Percentiles rank a stretch among this genome's conserved stretches.
Conservation (phyloP, 2,888 invertebrate genomes). For the Rhamnusium bicolor region DNA sequence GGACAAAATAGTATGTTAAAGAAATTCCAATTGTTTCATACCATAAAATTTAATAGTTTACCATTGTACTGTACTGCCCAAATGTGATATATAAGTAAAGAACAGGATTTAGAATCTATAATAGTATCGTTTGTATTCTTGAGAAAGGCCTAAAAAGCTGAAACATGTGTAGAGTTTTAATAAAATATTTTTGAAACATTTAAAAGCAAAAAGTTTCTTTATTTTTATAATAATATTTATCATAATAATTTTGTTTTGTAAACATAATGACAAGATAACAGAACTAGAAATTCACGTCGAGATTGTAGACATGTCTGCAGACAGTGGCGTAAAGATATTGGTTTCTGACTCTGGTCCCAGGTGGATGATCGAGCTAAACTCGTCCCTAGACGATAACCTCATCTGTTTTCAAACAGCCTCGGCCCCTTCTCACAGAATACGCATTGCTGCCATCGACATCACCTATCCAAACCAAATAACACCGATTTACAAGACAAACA, state of each 20-base stretch:
- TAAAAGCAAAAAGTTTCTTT: too few species aligned
- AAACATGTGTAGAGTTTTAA: too few species aligned
- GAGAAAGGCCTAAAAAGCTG: too few species aligned
- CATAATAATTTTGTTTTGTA: neutral
- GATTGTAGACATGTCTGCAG: conserved; percentile 52
- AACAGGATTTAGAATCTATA: too few species aligned
- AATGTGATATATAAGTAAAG: too few species aligned
- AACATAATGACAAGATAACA: neutral
- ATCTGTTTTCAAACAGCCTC: conserved; percentile 58
- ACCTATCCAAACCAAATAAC: conserved; percentile 29
- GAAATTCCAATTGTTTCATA: too few species aligned
- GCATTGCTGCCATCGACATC: conserved; percentile 43
- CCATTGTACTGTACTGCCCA: too few species aligned
- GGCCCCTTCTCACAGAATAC: conserved; percentile 52
- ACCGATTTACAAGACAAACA: conserved; percentile 18
- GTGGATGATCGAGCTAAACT: conserved; percentile 65
- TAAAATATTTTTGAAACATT: too few species aligned
- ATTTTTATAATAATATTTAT: too few species aligned
- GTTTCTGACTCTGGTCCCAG: conserved; percentile 65
- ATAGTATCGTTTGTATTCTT: too few species aligned
- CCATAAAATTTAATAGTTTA: too few species aligned
- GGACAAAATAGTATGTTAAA: too few species aligned
- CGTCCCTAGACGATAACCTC: conserved; percentile 64
- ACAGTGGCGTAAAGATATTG: conserved; percentile 58
- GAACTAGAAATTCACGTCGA: conserved; percentile 11